A percentile compares a stretch with the other conserved stretches of the same genome.
phyloP scores from a whole-genome alignment of 2,113 vertebrate species.

The Piaya cayana region DNA sequence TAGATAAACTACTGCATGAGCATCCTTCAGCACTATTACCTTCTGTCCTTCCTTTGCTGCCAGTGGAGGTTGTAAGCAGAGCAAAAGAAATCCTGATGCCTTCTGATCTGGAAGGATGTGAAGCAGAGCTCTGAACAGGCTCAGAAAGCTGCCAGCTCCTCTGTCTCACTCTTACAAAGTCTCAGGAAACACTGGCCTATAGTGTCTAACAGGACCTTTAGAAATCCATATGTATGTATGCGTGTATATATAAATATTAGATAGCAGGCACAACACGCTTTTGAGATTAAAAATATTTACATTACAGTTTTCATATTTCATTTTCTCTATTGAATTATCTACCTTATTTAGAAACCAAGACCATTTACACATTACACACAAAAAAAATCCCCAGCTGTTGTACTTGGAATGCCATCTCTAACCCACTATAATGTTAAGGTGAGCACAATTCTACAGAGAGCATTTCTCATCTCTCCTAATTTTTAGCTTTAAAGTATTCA shows the following conservation, averaged over 20 bases:
- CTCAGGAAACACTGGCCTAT: background rate
- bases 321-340: background rate
- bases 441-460: background rate
- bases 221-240: background rate
- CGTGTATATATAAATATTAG: no score
- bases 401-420: background rate
- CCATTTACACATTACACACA: background rate
- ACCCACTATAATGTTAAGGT: background rate
- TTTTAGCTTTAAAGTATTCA: background rate
- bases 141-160: background rate
- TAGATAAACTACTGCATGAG: background rate
- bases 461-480: background rate
- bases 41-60: background rate
- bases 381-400: background rate
- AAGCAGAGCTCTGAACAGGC: background rate
- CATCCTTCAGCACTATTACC: background rate
- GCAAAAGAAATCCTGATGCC: background rate
- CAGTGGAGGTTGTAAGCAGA: background rate
- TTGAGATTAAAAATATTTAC: background rate
- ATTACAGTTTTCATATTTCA: background rate
- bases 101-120: background rate
- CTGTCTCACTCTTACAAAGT: background rate
- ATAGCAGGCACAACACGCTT: background rate
- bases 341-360: background rate
- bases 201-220: background rate